Conservation (phyloP, 2,797 vertebrate genomes). For the Rhinatrema bivittatum region DNA sequence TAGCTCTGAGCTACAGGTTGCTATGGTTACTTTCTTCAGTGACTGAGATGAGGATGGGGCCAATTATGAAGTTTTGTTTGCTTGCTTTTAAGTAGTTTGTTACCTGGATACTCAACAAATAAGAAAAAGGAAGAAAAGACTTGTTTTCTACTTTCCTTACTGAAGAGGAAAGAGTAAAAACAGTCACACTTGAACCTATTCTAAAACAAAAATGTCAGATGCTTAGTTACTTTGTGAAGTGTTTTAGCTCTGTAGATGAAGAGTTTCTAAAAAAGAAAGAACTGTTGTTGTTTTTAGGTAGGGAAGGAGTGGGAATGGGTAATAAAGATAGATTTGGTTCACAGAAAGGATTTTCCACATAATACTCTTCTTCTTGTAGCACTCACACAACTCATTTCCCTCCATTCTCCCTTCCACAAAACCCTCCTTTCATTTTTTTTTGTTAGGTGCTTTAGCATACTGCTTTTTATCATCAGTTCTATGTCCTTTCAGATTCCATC, state of each 20-base stretch:
- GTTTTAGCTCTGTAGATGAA: slow-evolving; percentile 24
- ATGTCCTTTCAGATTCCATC: slow-evolving; percentile 5
- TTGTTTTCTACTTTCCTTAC: slow-evolving; percentile 45
- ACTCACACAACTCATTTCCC: slow-evolving; percentile 7
- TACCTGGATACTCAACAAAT: slow-evolving; percentile 65
- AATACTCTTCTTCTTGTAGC: slow-evolving; percentile 14
- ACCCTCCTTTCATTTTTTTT: slow-evolving; percentile 9
- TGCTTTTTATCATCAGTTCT: slow-evolving; percentile 10
- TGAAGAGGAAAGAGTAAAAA: slow-evolving; percentile 34
- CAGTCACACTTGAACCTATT: slow-evolving; percentile 13
- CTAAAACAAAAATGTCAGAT: slow-evolving; percentile 10
- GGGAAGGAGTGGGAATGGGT: neutral
- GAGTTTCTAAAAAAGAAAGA: slow-evolving; percentile 26
- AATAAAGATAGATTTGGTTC: slow-evolving; percentile 11
- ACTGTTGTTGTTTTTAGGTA: slow-evolving; percentile 20
- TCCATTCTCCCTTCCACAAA: neutral
- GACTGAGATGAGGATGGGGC: slow-evolving; percentile 51
- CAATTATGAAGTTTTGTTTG: slow-evolving; percentile 66
- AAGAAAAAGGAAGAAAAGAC: slow-evolving; percentile 35
- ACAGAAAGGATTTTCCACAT: slow-evolving; percentile 1
- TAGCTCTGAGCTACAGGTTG: slow-evolving; percentile 43
- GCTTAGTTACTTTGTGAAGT: slow-evolving; percentile 15
- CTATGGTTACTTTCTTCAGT: slow-evolving; percentile 52
- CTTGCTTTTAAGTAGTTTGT: slow-evolving; percentile 65
- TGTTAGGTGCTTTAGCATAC: slow-evolving; percentile 11